Evolutionary conservation across 2,797 vertebrate genomes (phyloP).

Genomic region (Myotis findleyi): DNA sequence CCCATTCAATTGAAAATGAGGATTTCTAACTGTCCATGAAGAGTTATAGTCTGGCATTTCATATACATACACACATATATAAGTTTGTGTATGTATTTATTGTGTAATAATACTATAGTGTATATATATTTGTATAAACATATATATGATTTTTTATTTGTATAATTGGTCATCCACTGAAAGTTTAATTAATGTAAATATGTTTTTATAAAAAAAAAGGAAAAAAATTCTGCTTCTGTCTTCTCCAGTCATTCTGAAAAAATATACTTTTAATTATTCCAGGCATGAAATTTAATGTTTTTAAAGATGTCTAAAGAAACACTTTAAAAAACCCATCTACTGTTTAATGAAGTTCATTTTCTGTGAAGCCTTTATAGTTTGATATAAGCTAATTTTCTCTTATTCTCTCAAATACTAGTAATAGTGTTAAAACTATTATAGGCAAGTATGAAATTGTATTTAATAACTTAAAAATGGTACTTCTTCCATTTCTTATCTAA

Average conservation of each 20-base stretch:
- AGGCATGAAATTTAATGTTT: background rate
- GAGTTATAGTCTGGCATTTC: background rate
- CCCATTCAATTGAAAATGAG: background rate
- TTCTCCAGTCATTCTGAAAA: background rate
- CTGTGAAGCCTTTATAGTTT: background rate
- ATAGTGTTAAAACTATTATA: background rate
- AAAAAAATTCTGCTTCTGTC: background rate
- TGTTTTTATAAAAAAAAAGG: background rate
- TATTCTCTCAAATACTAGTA: background rate
- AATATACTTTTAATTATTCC: background rate
- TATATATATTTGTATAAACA: background rate
- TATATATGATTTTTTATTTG: background rate
- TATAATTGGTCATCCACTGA: background rate
- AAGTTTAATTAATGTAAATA: background rate
- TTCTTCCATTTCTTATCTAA: background rate
- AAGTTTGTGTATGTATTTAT: background rate
- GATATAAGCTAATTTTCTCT: background rate
- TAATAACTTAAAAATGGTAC: background rate
- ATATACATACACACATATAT: background rate
- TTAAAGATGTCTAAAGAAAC: background rate
- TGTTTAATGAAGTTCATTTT: background rate
- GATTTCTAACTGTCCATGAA: background rate
- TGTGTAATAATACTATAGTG: background rate
- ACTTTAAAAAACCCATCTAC: background rate
- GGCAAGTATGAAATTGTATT: background rate